Evolutionary conservation across 2,113 vertebrate genomes (phyloP).

Genomic region (Datnioides undecimradiatus): DNA sequence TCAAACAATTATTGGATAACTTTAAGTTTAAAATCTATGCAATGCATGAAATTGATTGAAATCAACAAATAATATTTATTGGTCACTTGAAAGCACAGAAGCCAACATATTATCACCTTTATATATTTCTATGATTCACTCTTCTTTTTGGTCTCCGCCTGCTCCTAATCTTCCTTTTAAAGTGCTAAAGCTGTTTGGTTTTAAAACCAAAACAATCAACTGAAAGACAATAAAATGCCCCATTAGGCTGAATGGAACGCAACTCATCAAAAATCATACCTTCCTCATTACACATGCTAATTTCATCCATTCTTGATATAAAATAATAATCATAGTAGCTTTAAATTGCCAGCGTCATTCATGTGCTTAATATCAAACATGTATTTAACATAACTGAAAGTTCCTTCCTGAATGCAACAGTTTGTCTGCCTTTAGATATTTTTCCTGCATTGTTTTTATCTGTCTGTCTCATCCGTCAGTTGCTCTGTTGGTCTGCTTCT

Average conservation of each 20-base stretch:
- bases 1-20: neutral
- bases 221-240: neutral
- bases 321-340: neutral
- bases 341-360: neutral
- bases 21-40: neutral
- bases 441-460: conserved; percentile 33
- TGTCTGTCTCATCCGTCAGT: conserved; percentile 20
- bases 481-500: conserved; percentile 50
- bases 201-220: neutral
- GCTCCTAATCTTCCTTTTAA: neutral
- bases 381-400: neutral
- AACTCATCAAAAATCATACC: neutral
- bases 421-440: neutral
- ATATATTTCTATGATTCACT: too few species aligned
- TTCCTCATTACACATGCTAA: neutral
- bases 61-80: too few species aligned
- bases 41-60: too few species aligned
- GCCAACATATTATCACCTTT: neutral
- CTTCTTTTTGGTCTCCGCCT: neutral
- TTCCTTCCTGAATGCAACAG: neutral
- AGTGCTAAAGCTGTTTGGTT: neutral
- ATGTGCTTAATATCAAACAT: neutral
- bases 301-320: neutral
- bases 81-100: neutral
- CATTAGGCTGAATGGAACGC: neutral